Base-by-base conservation (phyloP, 37 sponge, comb jelly and placozoan genomes). In the Amphimedon queenslandica region DNA sequence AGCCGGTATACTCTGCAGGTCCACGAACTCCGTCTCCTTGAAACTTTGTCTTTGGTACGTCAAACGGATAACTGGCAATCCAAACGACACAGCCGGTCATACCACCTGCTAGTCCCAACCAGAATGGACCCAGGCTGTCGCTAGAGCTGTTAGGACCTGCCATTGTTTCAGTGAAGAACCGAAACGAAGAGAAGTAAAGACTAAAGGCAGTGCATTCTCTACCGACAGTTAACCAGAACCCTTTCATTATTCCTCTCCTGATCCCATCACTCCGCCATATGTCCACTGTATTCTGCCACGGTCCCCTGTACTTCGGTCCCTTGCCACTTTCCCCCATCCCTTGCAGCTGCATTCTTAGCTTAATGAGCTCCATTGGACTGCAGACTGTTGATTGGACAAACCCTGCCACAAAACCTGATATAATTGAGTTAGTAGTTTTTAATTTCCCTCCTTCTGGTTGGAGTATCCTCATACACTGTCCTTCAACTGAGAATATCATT, bases 261-360 rank as follows among this genome's bases (percentile, higher is more conserved):
- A 91, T 11, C 0, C 97, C 97, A 11, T 73, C 76, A 4, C 72
- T 55, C 1, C 42, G n/a, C 42, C 76, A 89, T 21, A 96, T 70
- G 37, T 87, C 80, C 35, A 51, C 57, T 2, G 61, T 58, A 34
- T 86, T 87, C 38, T 86, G 79, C 76, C 81, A 73, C 4, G 92
- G 79, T 36, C 84, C 83, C 0, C 42, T 24, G 61, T 86, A 93
- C 31, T n/a, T 36, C 31, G 28, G 24, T 37, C 40, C 30, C 0
- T 34, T 43, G 71, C 30, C 55, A 40, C 18, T 51, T 47, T 66
- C 34, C 3, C 64, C 73, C 13, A 79, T 55, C 0, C 61, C 71
- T 65, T 95, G 93, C 33, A 91, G 55, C 57, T 95, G 96, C 83
- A 92, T 70, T 51, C 89, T 57, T n/a, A 88, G 82, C 34, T 88